A percentile compares a stretch with the other conserved stretches of the same genome.
These are phyloP conservation scores for Plectrocnemia conspersa DNA, from an alignment of 1,140 invertebrate genomes.

Conservation along the genomic window DNA sequence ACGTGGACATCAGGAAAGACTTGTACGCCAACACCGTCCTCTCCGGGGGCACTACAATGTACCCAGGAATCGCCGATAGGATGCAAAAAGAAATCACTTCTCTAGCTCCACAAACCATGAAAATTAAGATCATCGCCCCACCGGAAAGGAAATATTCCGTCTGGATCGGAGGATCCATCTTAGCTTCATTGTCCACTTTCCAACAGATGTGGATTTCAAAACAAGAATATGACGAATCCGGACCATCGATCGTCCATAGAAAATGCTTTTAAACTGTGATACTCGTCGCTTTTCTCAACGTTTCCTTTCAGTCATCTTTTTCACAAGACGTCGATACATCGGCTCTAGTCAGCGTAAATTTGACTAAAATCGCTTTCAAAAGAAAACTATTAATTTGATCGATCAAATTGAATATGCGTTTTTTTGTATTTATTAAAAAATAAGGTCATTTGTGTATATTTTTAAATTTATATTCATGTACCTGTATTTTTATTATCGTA, in stretches of 20 bases:
- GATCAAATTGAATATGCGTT: too few species aligned
- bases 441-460: too few species aligned
- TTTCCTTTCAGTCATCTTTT: too few species aligned
- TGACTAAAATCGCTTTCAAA: too few species aligned
- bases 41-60: slow-evolving; percentile 91
- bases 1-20: slow-evolving; percentile 90
- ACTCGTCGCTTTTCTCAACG: too few species aligned
- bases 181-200: slow-evolving; percentile 85
- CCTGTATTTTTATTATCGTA: too few species aligned
- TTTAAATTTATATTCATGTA: too few species aligned
- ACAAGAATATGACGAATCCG: slow-evolving; percentile 84
- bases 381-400: too few species aligned
- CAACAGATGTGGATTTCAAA: slow-evolving; percentile 91
- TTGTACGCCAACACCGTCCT: slow-evolving; percentile 89
- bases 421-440: too few species aligned
- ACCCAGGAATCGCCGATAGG: slow-evolving; percentile 75
- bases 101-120: slow-evolving; percentile 81
- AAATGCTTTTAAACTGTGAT: slow-evolving; percentile 81
- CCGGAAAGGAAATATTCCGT: slow-evolving; percentile 82
- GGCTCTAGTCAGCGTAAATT: too few species aligned
- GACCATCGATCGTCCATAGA: slow-evolving; percentile 78
- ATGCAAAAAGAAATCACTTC: slow-evolving; percentile 91
- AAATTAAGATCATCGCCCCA: slow-evolving; percentile 92
- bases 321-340: too few species aligned
- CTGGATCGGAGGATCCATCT: slow-evolving; percentile 81